Conservation (phyloP, 2,888 invertebrate species). For the Agrilus cyanescens region DNA sequence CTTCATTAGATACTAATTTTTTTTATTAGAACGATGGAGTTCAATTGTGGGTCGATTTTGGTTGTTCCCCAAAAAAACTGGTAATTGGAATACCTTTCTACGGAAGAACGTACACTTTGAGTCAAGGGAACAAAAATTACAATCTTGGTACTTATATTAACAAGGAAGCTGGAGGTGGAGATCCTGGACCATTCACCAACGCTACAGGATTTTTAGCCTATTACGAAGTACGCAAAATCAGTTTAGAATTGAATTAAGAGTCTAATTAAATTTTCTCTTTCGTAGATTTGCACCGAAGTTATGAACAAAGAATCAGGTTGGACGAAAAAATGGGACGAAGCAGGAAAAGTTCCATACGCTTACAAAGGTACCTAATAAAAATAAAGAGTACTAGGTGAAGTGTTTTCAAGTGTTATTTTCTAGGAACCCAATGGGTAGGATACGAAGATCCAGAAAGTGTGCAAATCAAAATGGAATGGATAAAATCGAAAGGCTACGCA, state of each 20-base stretch:
- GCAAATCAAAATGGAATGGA: constrained; percentile 82
- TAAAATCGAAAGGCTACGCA: constrained; percentile 68
- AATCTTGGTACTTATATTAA: constrained; percentile 77
- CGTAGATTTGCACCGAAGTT: constrained; percentile 66
- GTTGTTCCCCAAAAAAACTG: constrained; percentile 75
- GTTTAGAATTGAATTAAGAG: neutral
- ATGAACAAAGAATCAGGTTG: constrained; percentile 58
- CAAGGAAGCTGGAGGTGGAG: constrained; percentile 81
- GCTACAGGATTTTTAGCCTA: constrained; percentile 81
- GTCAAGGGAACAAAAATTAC: constrained; percentile 72
- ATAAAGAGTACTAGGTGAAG: neutral
- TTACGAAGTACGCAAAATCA: constrained; percentile 51
- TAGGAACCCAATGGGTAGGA: constrained; percentile 77
- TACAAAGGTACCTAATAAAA: constrained; percentile 56
- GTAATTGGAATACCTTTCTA: constrained; percentile 86
- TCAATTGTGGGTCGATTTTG: constrained; percentile 77
- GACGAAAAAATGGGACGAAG: constrained; percentile 75
- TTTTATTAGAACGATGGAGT: constrained; percentile 69
- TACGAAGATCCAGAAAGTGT: constrained; percentile 74
- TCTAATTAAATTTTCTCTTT: constrained; percentile 5
- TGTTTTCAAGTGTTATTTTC: constrained; percentile 1
- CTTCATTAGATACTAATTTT: neutral
- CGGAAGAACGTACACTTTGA: constrained; percentile 73
- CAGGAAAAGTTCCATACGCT: constrained; percentile 73
- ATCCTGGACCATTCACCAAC: constrained; percentile 73